Conservation (phyloP, 2,888 invertebrate species). For the Cataglyphis albicans region DNA sequence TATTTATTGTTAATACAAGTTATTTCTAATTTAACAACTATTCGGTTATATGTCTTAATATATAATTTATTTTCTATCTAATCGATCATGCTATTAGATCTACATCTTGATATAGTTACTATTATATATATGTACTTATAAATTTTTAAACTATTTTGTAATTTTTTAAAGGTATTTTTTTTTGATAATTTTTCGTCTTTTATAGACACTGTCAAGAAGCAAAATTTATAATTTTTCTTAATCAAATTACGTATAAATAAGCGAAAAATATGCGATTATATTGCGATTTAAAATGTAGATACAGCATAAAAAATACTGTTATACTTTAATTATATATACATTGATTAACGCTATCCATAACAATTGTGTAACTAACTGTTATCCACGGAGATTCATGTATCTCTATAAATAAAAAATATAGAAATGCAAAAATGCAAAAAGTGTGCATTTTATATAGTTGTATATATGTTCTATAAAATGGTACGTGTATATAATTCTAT, state of each 20-base stretch:
- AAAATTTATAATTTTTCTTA: slow-evolving; percentile 1
- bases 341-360: slow-evolving; percentile 22
- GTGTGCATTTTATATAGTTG: background rate
- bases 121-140: background rate
- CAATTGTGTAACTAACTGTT: slow-evolving; percentile 24
- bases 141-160: background rate
- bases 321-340: background rate
- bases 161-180: background rate
- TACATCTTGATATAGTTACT: background rate
- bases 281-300: background rate
- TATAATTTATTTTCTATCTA: slow-evolving; percentile 1
- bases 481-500: background rate
- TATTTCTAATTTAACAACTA: background rate
- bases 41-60: background rate
- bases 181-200: background rate
- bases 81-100: background rate
- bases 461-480: background rate
- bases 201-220: background rate
- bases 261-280: background rate
- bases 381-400: background rate
- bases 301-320: background rate
- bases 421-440: background rate
- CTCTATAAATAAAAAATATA: background rate
- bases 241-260: slow-evolving; percentile 8
- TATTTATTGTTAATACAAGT: background rate